These are phyloP conservation scores for Trichonephila clavipes DNA, from an alignment of 1,140 invertebrate species.

Conservation along the genomic window DNA sequence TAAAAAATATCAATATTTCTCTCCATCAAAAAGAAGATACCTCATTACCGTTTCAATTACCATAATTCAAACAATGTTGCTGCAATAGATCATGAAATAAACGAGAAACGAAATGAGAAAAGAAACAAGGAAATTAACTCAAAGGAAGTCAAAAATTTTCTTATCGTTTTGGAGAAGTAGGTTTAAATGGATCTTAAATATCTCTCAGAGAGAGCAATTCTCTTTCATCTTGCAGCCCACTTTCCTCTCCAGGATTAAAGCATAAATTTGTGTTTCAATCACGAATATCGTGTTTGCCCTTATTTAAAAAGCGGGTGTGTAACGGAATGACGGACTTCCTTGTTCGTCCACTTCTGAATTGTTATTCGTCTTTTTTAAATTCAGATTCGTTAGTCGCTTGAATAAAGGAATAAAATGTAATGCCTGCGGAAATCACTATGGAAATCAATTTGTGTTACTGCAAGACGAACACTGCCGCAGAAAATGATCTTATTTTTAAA, in stretches of 20 bases:
- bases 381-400: not conserved
- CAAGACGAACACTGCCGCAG: not conserved
- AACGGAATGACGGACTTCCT: slow-evolving; percentile 21
- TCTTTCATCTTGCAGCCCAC: not conserved
- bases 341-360: not conserved
- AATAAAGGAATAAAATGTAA: not conserved
- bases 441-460: not conserved
- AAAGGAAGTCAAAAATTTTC: not conserved
- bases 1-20: not conserved
- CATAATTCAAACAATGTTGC: not conserved
- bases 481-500: not conserved
- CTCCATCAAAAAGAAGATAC: not conserved
- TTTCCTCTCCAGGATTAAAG: slow-evolving; percentile 25
- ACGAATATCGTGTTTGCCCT: slow-evolving; percentile 53
- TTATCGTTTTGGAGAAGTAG: not conserved
- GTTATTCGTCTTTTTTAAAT: not conserved
- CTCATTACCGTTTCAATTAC: not conserved
- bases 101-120: not conserved
- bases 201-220: not conserved
- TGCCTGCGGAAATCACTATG: not conserved
- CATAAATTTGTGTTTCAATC: slow-evolving; percentile 40
- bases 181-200: slow-evolving; percentile 40
- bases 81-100: not conserved
- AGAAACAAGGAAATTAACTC: not conserved
- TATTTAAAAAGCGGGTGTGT: slow-evolving; percentile 35